Conservation (phyloP, 35 echinoderm and acorn worm species). For the Ophiothrix spiculata region DNA sequence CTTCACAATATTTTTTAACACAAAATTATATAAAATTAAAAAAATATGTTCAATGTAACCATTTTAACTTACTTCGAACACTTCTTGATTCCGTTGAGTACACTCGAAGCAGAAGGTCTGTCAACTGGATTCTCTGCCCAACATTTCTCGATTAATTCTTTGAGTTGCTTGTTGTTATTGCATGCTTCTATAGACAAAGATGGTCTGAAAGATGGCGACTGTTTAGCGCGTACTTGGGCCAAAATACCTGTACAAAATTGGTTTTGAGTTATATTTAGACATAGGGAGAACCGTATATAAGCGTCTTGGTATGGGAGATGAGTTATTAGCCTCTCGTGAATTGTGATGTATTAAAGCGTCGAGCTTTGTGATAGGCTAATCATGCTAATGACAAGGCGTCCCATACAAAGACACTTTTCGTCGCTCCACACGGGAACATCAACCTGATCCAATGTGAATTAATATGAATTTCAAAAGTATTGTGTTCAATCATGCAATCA, state of each 20-base stretch:
- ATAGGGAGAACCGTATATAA: neutral
- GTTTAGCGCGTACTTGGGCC: neutral
- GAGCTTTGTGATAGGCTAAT: neutral
- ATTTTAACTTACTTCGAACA: neutral
- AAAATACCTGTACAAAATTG: neutral
- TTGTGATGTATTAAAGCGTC: neutral
- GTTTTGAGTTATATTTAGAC: neutral
- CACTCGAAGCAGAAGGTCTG: neutral
- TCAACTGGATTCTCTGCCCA: neutral
- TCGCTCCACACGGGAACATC: no score
- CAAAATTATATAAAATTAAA: no score
- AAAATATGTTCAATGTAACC: no score
- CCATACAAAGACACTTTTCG: neutral
- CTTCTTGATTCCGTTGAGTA: neutral
- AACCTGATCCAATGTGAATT: no score
- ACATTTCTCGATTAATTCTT: neutral
- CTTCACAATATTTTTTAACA: no score
- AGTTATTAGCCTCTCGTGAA: neutral
- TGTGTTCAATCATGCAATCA: no score
- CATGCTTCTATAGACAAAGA: neutral
- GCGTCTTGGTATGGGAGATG: neutral
- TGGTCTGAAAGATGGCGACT: neutral
- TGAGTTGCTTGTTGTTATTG: neutral
- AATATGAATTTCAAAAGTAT: no score
- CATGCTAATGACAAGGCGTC: neutral